Conservation (phyloP, 2,888 invertebrate genomes). For the Heliconius aoede region DNA sequence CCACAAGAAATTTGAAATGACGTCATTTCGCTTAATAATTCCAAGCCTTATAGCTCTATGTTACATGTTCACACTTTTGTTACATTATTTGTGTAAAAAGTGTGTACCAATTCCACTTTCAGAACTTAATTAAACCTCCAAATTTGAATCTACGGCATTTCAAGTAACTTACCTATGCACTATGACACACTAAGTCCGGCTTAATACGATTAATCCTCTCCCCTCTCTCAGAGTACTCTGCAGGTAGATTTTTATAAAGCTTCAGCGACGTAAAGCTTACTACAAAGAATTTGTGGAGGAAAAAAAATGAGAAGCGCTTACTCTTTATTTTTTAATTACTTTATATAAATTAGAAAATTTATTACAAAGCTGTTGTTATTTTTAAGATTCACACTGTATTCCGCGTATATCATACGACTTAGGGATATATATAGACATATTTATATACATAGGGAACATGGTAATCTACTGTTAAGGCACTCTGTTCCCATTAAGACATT, state of each 20-base stretch:
- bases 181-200: background rate
- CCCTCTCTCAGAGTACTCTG: background rate
- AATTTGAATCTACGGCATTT: background rate
- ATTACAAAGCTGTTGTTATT: background rate
- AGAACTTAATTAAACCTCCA: background rate
- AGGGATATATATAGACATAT: no score
- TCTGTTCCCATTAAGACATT: no score
- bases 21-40: background rate
- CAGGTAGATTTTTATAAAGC: slow-evolving; percentile 18
- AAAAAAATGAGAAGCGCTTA: background rate
- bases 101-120: background rate
- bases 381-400: no score
- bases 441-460: no score
- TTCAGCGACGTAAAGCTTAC: slow-evolving; percentile 1
- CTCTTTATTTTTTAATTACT: slow-evolving; percentile 13
- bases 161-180: background rate
- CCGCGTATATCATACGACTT: no score
- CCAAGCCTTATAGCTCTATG: background rate
- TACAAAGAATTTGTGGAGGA: background rate
- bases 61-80: background rate
- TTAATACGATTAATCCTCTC: slow-evolving; percentile 7
- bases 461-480: no score
- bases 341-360: background rate
- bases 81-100: background rate
- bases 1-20: background rate